phyloP scores from a whole-genome alignment of 1,140 invertebrate genomes.

The Scaptomyza graminum region DNA sequence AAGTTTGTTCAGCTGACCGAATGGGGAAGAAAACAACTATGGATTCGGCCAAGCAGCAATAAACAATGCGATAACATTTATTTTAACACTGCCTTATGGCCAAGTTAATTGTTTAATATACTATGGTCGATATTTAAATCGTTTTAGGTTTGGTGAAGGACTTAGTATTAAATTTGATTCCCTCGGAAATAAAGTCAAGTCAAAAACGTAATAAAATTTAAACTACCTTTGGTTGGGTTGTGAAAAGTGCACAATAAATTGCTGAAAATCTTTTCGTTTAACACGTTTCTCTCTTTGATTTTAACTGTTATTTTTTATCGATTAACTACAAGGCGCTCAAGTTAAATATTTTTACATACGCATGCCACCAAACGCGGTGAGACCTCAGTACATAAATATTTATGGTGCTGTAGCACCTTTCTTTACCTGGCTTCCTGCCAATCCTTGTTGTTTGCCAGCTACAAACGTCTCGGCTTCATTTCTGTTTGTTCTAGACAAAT shows the following conservation, averaged over 20 bases:
- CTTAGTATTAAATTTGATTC: too few species aligned
- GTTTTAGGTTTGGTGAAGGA: too few species aligned
- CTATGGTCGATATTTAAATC: not conserved
- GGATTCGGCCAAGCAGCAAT: slow-evolving; percentile 12
- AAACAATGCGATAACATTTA: slow-evolving; percentile 26
- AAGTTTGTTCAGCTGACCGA: slow-evolving; percentile 1
- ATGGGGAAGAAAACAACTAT: not conserved
- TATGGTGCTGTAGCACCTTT: slow-evolving; percentile 25
- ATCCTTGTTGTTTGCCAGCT: slow-evolving; percentile 7
- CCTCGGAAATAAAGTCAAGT: too few species aligned
- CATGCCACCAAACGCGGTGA: not conserved
- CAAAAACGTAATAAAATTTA: too few species aligned
- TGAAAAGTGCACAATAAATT: not conserved
- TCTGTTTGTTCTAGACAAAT: slow-evolving; percentile 59
- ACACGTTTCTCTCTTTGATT: not conserved
- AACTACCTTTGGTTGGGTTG: too few species aligned
- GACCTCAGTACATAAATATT: slow-evolving; percentile 34
- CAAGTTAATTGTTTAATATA: not conserved
- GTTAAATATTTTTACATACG: not conserved
- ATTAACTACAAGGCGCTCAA: too few species aligned
- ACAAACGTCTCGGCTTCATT: slow-evolving; percentile 2
- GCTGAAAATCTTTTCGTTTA: not conserved
- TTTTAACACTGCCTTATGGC: not conserved
- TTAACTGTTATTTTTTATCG: not conserved
- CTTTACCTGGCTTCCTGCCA: slow-evolving; percentile 32